Base-by-base conservation (phyloP, 2,113 vertebrate genomes). In the Datnioides undecimradiatus region DNA sequence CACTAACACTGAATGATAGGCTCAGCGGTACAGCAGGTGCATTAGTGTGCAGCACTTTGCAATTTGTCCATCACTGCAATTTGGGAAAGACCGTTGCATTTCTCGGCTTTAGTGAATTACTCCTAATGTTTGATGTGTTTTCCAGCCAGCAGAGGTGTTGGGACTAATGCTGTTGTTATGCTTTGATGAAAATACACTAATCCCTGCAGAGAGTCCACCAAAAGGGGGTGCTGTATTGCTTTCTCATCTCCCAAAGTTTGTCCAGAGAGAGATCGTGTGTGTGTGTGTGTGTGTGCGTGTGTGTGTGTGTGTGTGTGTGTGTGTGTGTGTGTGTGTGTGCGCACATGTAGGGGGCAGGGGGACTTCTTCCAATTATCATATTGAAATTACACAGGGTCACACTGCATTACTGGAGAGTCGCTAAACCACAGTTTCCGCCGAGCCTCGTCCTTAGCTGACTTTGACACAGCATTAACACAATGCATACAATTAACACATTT, bases 221-320 rank as follows among this genome's bases (percentile, higher is more conserved):
- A 88, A 49, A 84, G 90, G 90, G 86, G 94, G 94, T 82, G 91
- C 92, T 94, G 71, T 90, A 88, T 83, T 85, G 66, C 93, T 92
- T 88, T 66, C 40, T 74, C 60, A 84, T 59, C n/a, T 40, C 52
- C 51, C 48, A 74, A 67, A 62, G 59, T 83, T 51, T 65, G 59
- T 51, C 14, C 49, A 69, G 27, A 2, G 59, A 51, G 51, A 4
- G 49, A 29, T 36, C 29, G 54, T 49, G 68, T 3, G 71, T 63
- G 29, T 68, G 69, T 74, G 43, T 57, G 40, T 38, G 23, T 38
- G 59, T 31, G 27, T n/a, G 31, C 14, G 1, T 65, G 54, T 29
- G 55, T 48, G 46, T 19, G 49, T 34, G 43, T 34, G 54, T 49
- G 68, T 3, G 71, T 63, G 29, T 68, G 69, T 74, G 43, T 57